Base-by-base conservation (phyloP, 2,797 vertebrate genomes). In the Psittacula derbiana region DNA sequence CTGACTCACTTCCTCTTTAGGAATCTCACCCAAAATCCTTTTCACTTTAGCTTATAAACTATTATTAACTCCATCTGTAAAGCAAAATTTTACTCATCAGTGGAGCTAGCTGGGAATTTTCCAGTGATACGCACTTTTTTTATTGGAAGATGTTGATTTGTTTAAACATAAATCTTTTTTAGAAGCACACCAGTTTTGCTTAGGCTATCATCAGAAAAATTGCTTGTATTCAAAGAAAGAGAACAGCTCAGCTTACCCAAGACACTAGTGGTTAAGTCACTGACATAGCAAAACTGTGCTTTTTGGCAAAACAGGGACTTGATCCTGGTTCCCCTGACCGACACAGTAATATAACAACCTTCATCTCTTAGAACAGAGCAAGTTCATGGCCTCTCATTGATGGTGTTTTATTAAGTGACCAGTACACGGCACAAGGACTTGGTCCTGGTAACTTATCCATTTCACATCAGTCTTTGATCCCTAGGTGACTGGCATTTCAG, bases 1-100 rank as follows among this genome's bases (percentile, higher is more conserved):
- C 83, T 97, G 96, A 97, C 87, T 97, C 96, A 97, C 96, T 97
- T 97, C 96, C 96, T 96, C 87, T 91, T 94, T 94, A 96, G 83
- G 90, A 96, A 96, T 93, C 94, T 96, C 93, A 96, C 95, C 89
- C 93, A 88, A 96, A 96, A 94, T 92, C 91, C 93, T 95, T 96
- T 97, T 95, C 84, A 88, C 91, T 95, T 93, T 61, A 90, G 76
- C 67, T 93, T 96, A 96, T 93, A 96, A 97, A 86, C 86, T 96
- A 94, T 96, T 95, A 96, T 97, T 93, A 97, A 97, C 93, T 95
- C 88, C 91, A 93, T 96, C 91, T 95, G 87, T 94, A 94, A 92
- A 94, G 80, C 55, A 94, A 91, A 94, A 95, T 73, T 93, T 95
- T 96, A 96, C 76, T 93, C 95, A 96, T 93, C 83, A 73, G 73